Evolutionary conservation across 1,140 invertebrate genomes (phyloP).

Genomic region (Eulimnadia texana): DNA sequence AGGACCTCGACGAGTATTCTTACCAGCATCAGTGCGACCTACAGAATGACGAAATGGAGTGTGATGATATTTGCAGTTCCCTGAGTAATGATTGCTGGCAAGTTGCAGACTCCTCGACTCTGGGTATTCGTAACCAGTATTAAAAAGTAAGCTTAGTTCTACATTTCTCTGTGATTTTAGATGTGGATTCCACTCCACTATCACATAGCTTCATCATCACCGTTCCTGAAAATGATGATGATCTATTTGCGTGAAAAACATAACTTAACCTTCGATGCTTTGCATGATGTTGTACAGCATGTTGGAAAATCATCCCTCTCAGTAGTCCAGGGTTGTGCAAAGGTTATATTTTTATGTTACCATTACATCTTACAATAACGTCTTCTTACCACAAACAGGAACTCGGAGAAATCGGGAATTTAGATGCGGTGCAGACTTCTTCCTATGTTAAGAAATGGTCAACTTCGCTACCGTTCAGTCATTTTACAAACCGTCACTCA

Average conservation of each 20-base stretch:
- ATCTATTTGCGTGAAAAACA: background rate
- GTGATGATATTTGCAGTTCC: too few relatives aligned
- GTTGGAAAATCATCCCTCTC: background rate
- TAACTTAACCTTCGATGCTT: background rate
- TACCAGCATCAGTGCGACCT: too few relatives aligned
- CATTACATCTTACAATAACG: background rate
- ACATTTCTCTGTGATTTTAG: background rate
- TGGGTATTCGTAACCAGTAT: background rate
- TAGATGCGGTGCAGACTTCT: background rate
- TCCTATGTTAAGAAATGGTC: background rate
- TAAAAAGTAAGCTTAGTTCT: background rate
- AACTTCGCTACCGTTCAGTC: background rate
- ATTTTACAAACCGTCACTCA: background rate
- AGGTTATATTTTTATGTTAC: background rate
- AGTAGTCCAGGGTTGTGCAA: background rate
- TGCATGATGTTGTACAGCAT: background rate
- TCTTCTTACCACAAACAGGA: background rate
- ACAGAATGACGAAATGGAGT: too few relatives aligned
- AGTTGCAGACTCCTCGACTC: too few relatives aligned
- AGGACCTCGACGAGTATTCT: too few relatives aligned
- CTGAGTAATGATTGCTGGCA: too few relatives aligned
- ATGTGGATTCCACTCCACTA: background rate
- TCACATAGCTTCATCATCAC: background rate
- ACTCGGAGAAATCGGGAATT: background rate
- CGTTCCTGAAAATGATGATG: background rate